phyloP scores from a whole-genome alignment of 1,140 invertebrate genomes.

The Pristionchus pacificus region DNA sequence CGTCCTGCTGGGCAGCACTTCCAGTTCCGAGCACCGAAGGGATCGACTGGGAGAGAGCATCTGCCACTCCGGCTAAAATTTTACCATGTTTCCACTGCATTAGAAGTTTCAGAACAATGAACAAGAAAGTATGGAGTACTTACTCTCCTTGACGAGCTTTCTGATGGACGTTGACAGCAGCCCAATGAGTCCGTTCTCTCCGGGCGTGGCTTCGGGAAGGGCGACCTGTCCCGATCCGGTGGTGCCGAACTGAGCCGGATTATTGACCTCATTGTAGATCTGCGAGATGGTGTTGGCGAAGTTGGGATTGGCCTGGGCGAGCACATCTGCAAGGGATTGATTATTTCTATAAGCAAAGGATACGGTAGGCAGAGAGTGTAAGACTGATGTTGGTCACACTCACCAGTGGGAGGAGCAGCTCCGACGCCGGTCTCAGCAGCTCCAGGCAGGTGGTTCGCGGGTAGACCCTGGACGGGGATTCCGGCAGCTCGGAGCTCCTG shows the following conservation, averaged over 20 bases:
- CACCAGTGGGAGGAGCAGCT: conserved; percentile 33
- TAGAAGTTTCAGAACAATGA: conserved; percentile 27
- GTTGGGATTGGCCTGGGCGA: conserved; percentile 54
- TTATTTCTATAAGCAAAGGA: neutral
- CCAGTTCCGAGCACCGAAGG: conserved; percentile 45
- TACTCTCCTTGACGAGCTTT: conserved; percentile 55
- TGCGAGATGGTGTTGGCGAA: conserved; percentile 48
- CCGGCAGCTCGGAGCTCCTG: conserved; percentile 55
- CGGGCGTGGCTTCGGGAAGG: conserved; percentile 55
- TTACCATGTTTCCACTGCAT: neutral
- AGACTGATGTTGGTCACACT: conserved; percentile 3
- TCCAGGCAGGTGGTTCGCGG: conserved; percentile 13
- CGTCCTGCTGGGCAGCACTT: conserved; percentile 12
- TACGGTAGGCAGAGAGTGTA: too few relatives aligned
- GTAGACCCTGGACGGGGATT: conserved; percentile 54
- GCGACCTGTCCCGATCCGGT: conserved; percentile 29
- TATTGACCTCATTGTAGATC: conserved; percentile 37
- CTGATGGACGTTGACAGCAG: conserved; percentile 53
- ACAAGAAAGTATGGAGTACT: conserved; percentile 20
- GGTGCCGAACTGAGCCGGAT: conserved; percentile 28
- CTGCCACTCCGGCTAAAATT: conserved; percentile 51
- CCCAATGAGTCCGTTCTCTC: conserved; percentile 56
- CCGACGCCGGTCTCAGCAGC: conserved; percentile 23
- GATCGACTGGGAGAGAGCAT: conserved; percentile 50
- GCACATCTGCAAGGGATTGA: conserved; percentile 38